Evolutionary conservation across 1,140 invertebrate species (phyloP).

Genomic region (Drosophila insularis): DNA sequence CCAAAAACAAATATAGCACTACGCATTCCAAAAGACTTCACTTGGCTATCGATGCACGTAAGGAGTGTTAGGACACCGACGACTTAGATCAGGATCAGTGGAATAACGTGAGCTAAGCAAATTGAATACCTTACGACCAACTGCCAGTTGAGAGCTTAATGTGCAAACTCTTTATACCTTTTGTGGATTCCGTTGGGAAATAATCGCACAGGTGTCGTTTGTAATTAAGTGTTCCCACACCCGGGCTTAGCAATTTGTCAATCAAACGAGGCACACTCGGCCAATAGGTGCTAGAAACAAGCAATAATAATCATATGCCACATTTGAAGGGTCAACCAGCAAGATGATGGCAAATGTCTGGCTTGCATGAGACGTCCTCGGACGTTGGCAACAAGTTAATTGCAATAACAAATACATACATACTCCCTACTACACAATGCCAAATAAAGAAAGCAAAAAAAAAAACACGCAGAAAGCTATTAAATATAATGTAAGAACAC

Average conservation of each 20-base stretch:
- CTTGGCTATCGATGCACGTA: neutral
- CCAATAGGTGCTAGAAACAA: conserved; percentile 48
- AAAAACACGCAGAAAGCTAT: conserved; percentile 58
- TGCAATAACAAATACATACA: conserved; percentile 33
- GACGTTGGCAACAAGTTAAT: conserved; percentile 68
- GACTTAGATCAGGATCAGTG: conserved; percentile 3
- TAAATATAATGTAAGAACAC: conserved; percentile 67
- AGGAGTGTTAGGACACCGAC: too few species aligned
- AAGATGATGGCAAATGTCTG: conserved; percentile 23
- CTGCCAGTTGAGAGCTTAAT: conserved; percentile 4
- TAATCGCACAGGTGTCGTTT: neutral
- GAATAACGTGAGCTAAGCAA: conserved; percentile 25
- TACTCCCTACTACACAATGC: conserved; percentile 3
- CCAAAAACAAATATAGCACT: conserved; percentile 42
- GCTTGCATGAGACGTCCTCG: too few species aligned
- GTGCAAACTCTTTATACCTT: neutral
- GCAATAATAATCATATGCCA: conserved; percentile 50
- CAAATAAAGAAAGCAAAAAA: conserved; percentile 25
- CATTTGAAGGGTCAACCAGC: conserved; percentile 19
- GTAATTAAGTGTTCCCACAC: conserved; percentile 45
- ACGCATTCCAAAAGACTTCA: neutral
- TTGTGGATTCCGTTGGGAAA: neutral
- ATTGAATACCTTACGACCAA: conserved; percentile 5
- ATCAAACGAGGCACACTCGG: conserved; percentile 48
- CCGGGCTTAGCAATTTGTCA: conserved; percentile 51